Evolutionary conservation across 2,797 vertebrate genomes (phyloP).

Genomic region (Notamacropus eugenii): DNA sequence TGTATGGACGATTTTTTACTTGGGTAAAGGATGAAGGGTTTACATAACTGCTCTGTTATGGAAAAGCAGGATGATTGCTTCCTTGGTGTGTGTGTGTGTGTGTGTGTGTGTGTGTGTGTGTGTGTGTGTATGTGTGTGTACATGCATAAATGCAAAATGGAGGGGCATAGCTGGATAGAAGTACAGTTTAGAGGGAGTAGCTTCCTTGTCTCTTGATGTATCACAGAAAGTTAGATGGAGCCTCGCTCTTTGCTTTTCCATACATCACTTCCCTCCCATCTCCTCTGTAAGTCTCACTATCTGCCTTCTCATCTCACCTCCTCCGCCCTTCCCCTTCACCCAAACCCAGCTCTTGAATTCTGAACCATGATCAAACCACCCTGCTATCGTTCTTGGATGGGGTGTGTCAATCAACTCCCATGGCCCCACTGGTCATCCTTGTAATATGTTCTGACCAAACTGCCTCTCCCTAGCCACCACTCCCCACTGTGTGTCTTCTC

Average conservation of each 20-base stretch:
- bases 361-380: background rate
- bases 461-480: background rate
- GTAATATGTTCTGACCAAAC: background rate
- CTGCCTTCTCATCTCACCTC: background rate
- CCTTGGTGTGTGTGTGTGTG: background rate
- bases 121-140: background rate
- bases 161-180: background rate
- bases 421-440: background rate
- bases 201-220: background rate
- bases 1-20: background rate
- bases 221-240: background rate
- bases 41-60: background rate
- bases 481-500: background rate
- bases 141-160: background rate
- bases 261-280: background rate
- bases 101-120: background rate
- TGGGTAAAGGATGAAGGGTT: background rate
- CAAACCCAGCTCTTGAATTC: background rate
- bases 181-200: background rate
- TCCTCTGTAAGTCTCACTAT: background rate
- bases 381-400: background rate
- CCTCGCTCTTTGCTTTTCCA: background rate
- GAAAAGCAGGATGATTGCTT: background rate
- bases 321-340: background rate
- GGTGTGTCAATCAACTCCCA: background rate